Percentiles rank a stretch among this genome's conserved stretches.
Evolutionary conservation across 2,113 vertebrate species (phyloP).

Genomic region (Takifugu bimaculatus): DNA sequence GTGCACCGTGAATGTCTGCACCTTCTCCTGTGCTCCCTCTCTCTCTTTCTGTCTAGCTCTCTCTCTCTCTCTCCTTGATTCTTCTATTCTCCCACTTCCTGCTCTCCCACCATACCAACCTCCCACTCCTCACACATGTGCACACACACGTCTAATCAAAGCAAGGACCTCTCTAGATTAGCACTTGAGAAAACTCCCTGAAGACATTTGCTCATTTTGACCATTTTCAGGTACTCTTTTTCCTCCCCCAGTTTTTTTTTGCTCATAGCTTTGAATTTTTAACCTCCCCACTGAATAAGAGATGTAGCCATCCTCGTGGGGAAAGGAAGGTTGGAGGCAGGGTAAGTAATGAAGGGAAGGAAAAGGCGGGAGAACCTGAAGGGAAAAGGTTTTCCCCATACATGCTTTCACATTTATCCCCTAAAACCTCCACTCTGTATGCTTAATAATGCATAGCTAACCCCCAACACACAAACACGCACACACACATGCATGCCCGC

Average conservation of each 20-base stretch:
- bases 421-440: slow-evolving; percentile 70
- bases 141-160: slow-evolving; percentile 63
- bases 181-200: slow-evolving; percentile 68
- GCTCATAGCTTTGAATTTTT: slow-evolving; percentile 71
- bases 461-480: slow-evolving; percentile 37
- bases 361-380: slow-evolving; percentile 43
- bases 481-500: slow-evolving; percentile 14
- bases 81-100: slow-evolving; percentile 36
- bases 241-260: slow-evolving; percentile 28
- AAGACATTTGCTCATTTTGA: slow-evolving; percentile 69
- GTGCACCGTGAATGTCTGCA: slow-evolving; percentile 50
- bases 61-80: slow-evolving; percentile 29
- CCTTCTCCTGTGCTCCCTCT: slow-evolving; percentile 29
- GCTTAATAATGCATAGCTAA: slow-evolving; percentile 72
- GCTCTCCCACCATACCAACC: slow-evolving; percentile 28
- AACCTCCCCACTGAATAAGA: slow-evolving; percentile 76
- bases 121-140: slow-evolving; percentile 17
- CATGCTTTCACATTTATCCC: slow-evolving; percentile 72
- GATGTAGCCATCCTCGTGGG: slow-evolving; percentile 58
- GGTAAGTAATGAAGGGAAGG: slow-evolving; percentile 48
- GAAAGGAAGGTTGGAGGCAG: slow-evolving; percentile 51
- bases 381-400: slow-evolving; percentile 70
- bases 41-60: slow-evolving; percentile 14
- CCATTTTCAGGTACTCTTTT: slow-evolving; percentile 68
- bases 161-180: slow-evolving; percentile 66